phyloP scores from a whole-genome alignment of 2,113 vertebrate genomes.

The Lepus europaeus region DNA sequence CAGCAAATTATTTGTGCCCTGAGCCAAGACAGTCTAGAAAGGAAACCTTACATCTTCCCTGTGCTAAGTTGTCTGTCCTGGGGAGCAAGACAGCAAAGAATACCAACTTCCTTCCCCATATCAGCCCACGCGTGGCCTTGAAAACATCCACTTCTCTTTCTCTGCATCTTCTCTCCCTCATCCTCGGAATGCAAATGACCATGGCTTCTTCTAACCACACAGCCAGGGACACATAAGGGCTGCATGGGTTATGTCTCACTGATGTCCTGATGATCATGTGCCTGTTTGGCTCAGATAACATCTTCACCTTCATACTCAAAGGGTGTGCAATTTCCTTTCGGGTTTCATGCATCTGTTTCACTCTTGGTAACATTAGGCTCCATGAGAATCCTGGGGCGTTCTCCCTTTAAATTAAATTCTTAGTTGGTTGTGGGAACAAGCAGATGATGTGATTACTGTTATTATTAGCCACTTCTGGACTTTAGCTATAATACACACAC shows the following conservation, averaged over 20 bases:
- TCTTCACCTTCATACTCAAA: not conserved
- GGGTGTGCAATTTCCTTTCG: not conserved
- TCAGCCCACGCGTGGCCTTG: not conserved
- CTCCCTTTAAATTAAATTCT: not conserved
- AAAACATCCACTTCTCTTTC: not conserved
- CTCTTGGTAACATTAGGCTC: not conserved
- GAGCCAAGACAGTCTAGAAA: not conserved
- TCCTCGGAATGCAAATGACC: slow-evolving; percentile 56
- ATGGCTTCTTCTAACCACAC: not conserved
- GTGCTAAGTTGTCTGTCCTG: not conserved
- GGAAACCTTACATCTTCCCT: not conserved
- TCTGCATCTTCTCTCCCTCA: not conserved
- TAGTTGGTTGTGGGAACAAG: not conserved
- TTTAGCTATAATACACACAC: not conserved
- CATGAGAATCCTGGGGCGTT: not conserved
- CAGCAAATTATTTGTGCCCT: not conserved
- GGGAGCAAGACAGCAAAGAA: not conserved
- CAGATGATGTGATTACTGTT: not conserved
- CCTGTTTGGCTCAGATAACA: not conserved
- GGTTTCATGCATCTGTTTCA: not conserved
- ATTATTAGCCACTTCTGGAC: not conserved
- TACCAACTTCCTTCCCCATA: not conserved
- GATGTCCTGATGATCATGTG: not conserved
- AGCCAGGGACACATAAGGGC: not conserved
- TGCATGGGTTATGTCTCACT: not conserved